Percentiles rank a stretch among this genome's conserved stretches.
Evolutionary conservation across 1,140 invertebrate species (phyloP).

Genomic region (Grapholita molesta): DNA sequence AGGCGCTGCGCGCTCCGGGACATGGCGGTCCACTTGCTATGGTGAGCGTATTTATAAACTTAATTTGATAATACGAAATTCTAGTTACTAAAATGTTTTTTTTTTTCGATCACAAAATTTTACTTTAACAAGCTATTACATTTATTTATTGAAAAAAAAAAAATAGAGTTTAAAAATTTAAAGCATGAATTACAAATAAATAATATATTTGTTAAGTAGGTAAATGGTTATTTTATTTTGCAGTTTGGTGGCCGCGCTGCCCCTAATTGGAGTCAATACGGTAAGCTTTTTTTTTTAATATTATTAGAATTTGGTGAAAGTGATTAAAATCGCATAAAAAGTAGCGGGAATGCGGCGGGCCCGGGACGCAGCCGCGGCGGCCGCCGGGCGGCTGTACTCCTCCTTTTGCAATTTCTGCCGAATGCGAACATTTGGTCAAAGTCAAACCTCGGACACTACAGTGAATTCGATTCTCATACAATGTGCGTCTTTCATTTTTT

Average conservation of each 20-base stretch:
- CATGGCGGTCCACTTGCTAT: constrained; percentile 70
- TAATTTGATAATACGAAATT: not conserved
- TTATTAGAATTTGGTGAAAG: constrained; percentile 21
- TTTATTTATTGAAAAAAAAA: no score
- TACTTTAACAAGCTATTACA: no score
- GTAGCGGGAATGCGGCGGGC: constrained; percentile 44
- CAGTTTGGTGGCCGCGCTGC: constrained; percentile 64
- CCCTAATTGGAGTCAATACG: constrained; percentile 52
- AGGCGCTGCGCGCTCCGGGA: constrained; percentile 68
- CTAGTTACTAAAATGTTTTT: not conserved
- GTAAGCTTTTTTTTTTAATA: constrained; percentile 44
- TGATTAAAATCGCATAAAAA: constrained; percentile 38
- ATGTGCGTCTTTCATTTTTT: not conserved
- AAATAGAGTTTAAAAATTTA: no score
- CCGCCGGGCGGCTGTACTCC: constrained; percentile 53
- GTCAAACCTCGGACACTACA: not conserved
- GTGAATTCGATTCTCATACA: not conserved
- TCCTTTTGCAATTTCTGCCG: constrained; percentile 67
- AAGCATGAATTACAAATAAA: no score
- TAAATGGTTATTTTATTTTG: constrained; percentile 28
- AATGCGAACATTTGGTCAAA: constrained; percentile 29
- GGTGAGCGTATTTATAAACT: constrained; percentile 40
- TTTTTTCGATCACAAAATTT: no score
- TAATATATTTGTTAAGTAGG: no score
- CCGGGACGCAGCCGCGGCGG: constrained; percentile 33